phyloP scores from a whole-genome alignment of 2,113 vertebrate species.

The Ochotona princeps region DNA sequence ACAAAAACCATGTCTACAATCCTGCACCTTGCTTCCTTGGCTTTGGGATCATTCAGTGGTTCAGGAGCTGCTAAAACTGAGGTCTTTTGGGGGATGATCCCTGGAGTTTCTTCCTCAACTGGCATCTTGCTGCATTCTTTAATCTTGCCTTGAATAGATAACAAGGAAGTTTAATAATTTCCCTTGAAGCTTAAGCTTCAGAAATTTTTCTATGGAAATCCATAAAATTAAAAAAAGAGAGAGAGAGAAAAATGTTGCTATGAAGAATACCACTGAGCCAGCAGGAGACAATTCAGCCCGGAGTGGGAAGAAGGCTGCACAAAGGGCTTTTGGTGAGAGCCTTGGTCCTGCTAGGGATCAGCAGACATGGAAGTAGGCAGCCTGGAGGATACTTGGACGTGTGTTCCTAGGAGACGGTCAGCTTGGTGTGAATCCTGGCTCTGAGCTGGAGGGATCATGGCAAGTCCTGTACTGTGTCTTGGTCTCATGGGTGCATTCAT shows the following conservation, averaged over 20 bases:
- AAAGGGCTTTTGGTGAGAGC: background rate
- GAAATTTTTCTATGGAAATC: constrained; percentile 22
- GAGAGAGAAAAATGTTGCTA: background rate
- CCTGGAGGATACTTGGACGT: background rate
- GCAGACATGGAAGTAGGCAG: too few species aligned
- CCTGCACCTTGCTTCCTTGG: too few species aligned
- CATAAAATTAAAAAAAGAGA: constrained; percentile 40
- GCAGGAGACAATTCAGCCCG: background rate
- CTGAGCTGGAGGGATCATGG: background rate
- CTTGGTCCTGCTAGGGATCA: background rate
- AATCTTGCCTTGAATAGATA: too few species aligned
- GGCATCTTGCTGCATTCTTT: too few species aligned
- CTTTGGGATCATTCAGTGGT: too few species aligned
- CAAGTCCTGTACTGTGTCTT: background rate
- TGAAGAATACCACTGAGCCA: background rate
- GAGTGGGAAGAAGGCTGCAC: background rate
- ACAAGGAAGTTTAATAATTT: background rate
- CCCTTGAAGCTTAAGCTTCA: constrained; percentile 1
- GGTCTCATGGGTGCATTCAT: background rate
- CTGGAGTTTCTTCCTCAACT: too few species aligned
- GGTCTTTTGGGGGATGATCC: too few species aligned
- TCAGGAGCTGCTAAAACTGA: too few species aligned
- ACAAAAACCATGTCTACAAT: too few species aligned
- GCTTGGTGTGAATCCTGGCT: background rate
- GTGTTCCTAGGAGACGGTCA: background rate